Base-by-base conservation (phyloP, 2,797 vertebrate genomes). In the Sardinella longiceps region DNA sequence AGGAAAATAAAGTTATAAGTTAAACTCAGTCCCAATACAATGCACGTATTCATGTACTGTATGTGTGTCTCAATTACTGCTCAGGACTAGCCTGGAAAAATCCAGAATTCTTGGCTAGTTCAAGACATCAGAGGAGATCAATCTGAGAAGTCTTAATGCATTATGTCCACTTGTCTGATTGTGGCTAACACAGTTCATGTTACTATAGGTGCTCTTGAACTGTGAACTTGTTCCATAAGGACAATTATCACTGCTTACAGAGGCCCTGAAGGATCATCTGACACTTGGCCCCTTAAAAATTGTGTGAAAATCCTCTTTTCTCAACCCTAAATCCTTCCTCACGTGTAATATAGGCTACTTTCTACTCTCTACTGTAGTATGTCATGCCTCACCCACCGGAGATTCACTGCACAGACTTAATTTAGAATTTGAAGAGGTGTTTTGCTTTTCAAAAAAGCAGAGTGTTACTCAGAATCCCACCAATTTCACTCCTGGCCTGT, bases 111-210 rank as follows among this genome's bases (percentile, higher is more conserved):
- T 12, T 10, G 7, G 46, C 11, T 10, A 48, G 39, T 15, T 84
- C 60, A 53, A 82, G 66, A 84, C 80, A 86, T 85, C 25, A 80
- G 63, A 83, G 50, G 12, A 56, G 63, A 25, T 74, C 77, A 86
- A 48, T 51, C 80, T 70, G 53, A 51, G 58, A 43, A 6, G 56
- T 58, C 15, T 20, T 53, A 3, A 20, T 74, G 30, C 25, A 51
- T 85, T 84, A 83, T 46, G 56, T 87, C 70, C 84, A 81, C 81
- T 86, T 37, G 86, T 56, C 74, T 51, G 25, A 84, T 83, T 82
- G 33, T 83, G 81, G 82, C 30, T 84, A 74, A 60, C 85, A 82
- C 83, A 25, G 83, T 82, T 51, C 80, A 85, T 83, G 43, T 87
- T 60, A 87, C 43, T 45, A 2, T 2, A 48, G 46, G 46, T 48